A percentile compares a stretch with the other conserved stretches of the same genome.
phyloP scores from a whole-genome alignment of 1,140 invertebrate genomes.

The Dryas iulia region DNA sequence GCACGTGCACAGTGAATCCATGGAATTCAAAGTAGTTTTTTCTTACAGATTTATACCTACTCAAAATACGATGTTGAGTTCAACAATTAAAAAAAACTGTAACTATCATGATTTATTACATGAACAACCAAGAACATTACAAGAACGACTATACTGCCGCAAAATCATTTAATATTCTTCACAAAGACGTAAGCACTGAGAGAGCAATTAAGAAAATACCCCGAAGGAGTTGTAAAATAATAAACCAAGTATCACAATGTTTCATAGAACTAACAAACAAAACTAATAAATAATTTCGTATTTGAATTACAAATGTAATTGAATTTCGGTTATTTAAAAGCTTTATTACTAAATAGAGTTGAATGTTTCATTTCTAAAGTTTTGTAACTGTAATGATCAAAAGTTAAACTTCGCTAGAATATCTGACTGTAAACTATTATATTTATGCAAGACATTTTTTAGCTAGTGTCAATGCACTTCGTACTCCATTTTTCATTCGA shows the following conservation, averaged over 20 bases:
- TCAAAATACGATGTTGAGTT: too few relatives aligned
- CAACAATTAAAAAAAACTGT: too few relatives aligned
- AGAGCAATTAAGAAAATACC: conserved; percentile 14
- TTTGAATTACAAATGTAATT: conserved; percentile 17
- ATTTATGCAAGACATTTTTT: too few relatives aligned
- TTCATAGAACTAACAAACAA: conserved; percentile 14
- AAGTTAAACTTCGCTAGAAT: background rate
- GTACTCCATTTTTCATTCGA: too few relatives aligned
- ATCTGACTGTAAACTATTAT: too few relatives aligned
- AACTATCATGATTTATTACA: too few relatives aligned
- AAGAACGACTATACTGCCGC: too few relatives aligned
- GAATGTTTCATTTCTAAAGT: background rate
- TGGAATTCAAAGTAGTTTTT: too few relatives aligned
- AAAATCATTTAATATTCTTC: background rate
- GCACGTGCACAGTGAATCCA: too few relatives aligned
- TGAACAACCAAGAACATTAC: too few relatives aligned
- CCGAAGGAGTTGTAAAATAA: conserved; percentile 21
- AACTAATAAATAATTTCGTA: conserved; percentile 21
- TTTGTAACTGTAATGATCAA: background rate
- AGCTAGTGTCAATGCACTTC: too few relatives aligned
- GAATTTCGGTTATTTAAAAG: background rate
- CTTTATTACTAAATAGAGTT: background rate
- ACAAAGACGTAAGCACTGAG: background rate
- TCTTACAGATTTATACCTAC: too few relatives aligned
- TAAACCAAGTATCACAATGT: conserved; percentile 21